Evolutionary conservation across 2,888 invertebrate genomes (phyloP), one percentile per base, ranked within the genome.

Genomic region (Apocheima hispidaria): DNA sequence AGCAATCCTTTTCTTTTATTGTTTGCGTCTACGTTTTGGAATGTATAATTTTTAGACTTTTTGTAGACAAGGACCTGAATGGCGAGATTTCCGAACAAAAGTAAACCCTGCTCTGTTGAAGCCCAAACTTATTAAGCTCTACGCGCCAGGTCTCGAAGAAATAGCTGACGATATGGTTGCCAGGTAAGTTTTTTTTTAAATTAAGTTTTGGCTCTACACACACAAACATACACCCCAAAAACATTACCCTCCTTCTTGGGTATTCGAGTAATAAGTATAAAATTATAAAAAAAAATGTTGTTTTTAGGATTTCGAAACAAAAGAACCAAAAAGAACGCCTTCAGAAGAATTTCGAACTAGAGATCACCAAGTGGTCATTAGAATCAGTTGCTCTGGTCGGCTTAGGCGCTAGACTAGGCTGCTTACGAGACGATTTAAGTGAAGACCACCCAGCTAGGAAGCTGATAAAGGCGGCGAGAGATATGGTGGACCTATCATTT

Each of bases 101-200:
- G 95, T 95, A 0, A 96, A 96, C 80, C 95, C 95, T 51, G 92
- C 95, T 33, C 86, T 96, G 80, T 82, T 96, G 80, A 93, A 95
- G 72, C 95, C 95, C 0, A 94, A 94, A 66, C 81, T 93, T 61
- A 87, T 93, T 1, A 93, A 92, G 74, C 77, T 92, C 0, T 94
- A 94, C 65, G 74, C 92, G 3, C 84, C 90, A 1, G 87, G 83
- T 9, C 83, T 94, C 55, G 88, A 92, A 57, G 85, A 88, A 59
- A 93, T 94, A 26, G 93, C 93, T 33, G 78, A 82, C 33, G 91
- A 92, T 36, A 79, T 86, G 72, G 78, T 87, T 2, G 69, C 72
- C 23, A 87, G 85, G 91, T 90, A 77, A 28, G 26, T 26, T 33
- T n/a, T n/a, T n/a, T n/a, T n/a, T n/a, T n/a, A n/a, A n/a, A n/a